phyloP scores from a whole-genome alignment of 1,140 invertebrate genomes.

The Drosophila mojavensis region DNA sequence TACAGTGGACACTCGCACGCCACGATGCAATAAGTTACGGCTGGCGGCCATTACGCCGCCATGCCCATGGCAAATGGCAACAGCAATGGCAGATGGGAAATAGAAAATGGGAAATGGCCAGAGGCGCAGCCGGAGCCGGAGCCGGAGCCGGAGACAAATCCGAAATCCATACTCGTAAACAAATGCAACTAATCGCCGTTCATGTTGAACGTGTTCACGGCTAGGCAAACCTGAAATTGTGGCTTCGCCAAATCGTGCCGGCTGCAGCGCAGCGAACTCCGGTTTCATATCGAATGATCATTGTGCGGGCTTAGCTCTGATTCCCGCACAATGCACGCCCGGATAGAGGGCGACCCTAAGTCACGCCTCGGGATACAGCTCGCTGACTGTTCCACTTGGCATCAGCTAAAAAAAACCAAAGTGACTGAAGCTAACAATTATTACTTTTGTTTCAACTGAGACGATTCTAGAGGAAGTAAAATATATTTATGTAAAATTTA shows the following conservation, averaged over 20 bases:
- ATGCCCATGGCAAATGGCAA: constrained; percentile 1
- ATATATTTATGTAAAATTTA: too few relatives aligned
- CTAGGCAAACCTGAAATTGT: constrained; percentile 78
- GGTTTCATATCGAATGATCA: constrained; percentile 39
- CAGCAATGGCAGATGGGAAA: constrained; percentile 38
- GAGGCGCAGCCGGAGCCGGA: not conserved
- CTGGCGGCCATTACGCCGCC: constrained; percentile 64
- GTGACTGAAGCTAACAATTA: too few relatives aligned
- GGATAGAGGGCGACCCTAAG: not conserved
- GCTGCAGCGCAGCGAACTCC: constrained; percentile 5
- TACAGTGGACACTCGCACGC: constrained; percentile 62
- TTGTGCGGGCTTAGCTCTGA: constrained; percentile 49
- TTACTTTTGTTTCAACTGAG: too few relatives aligned
- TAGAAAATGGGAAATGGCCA: constrained; percentile 21
- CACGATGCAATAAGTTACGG: constrained; percentile 78
- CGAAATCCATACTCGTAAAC: constrained; percentile 82
- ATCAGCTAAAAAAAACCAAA: not conserved
- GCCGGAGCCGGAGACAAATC: constrained; percentile 72
- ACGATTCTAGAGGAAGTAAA: too few relatives aligned
- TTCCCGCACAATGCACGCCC: constrained; percentile 15
- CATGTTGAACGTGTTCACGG: constrained; percentile 81
- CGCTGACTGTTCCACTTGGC: not conserved
- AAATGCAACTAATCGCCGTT: constrained; percentile 82
- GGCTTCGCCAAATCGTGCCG: constrained; percentile 50
- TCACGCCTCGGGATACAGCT: not conserved